Percentiles rank a stretch among this genome's conserved stretches.
Evolutionary conservation across 2,888 invertebrate species (phyloP).

Genomic region (Pherbina coryleti): DNA sequence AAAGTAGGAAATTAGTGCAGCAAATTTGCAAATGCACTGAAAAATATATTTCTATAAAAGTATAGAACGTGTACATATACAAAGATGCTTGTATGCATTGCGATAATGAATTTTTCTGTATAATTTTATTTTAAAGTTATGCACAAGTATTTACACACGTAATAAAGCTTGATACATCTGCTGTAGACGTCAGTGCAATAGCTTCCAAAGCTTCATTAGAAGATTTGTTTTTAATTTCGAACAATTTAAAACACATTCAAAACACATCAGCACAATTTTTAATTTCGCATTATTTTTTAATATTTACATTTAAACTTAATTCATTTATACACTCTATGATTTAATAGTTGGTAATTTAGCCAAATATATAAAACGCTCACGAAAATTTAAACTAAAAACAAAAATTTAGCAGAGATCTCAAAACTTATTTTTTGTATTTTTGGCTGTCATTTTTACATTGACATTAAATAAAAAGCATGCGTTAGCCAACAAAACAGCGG

Average conservation of each 20-base stretch:
- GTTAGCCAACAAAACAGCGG: slow-evolving; percentile 14
- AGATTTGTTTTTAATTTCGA: too few relatives aligned
- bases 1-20: too few relatives aligned
- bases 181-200: neutral
- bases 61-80: too few relatives aligned
- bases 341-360: neutral
- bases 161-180: neutral
- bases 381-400: neutral
- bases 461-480: slow-evolving; percentile 27
- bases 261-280: too few relatives aligned
- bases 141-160: too few relatives aligned
- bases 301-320: neutral
- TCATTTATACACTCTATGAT: neutral
- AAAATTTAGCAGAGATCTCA: neutral
- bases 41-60: too few relatives aligned
- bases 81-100: too few relatives aligned
- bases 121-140: too few relatives aligned
- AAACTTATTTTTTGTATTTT: slow-evolving; percentile 1
- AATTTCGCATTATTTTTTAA: too few relatives aligned
- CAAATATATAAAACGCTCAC: neutral
- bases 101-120: too few relatives aligned
- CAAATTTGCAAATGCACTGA: neutral
- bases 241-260: too few relatives aligned
- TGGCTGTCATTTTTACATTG: neutral
- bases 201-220: neutral